These are phyloP conservation scores for Dryobotodes eremita DNA, from an alignment of 2,888 invertebrate genomes.

Conservation along the genomic window DNA sequence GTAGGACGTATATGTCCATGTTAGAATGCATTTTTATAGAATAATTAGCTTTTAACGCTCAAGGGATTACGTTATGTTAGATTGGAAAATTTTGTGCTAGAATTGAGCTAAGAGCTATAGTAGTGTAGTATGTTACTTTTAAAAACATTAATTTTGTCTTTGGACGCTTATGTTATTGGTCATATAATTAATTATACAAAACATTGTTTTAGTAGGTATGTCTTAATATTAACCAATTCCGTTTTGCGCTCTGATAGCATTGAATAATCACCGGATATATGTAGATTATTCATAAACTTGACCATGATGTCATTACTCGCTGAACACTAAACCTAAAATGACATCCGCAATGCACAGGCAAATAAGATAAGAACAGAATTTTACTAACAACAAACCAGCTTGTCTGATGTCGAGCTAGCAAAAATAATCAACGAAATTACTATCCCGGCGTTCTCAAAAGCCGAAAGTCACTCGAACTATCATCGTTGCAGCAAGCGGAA, in stretches of 20 bases:
- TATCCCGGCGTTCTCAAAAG: constrained; percentile 76
- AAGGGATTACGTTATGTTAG: too few species aligned
- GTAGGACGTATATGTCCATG: too few species aligned
- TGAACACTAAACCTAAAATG: not conserved
- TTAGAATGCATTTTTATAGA: not conserved
- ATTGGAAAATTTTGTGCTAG: not conserved
- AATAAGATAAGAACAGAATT: constrained; percentile 47
- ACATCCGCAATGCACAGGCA: constrained; percentile 7
- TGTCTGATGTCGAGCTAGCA: constrained; percentile 61
- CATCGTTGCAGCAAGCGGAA: constrained; percentile 85
- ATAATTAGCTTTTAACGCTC: not conserved
- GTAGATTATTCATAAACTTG: constrained; percentile 25
- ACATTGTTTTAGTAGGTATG: constrained; percentile 14
- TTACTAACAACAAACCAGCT: constrained; percentile 56
- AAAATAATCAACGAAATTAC: constrained; percentile 77
- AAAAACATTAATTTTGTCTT: not conserved
- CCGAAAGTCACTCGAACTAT: constrained; percentile 88
- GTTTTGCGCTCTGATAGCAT: constrained; percentile 31
- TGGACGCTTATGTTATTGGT: not conserved
- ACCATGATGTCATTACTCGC: constrained; percentile 38
- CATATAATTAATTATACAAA: not conserved
- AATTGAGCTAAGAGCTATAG: not conserved
- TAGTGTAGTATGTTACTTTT: not conserved
- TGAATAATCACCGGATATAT: constrained; percentile 42
- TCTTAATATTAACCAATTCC: constrained; percentile 30